Conservation (phyloP, 2,797 vertebrate species). For the Loriculus beryllinus region DNA sequence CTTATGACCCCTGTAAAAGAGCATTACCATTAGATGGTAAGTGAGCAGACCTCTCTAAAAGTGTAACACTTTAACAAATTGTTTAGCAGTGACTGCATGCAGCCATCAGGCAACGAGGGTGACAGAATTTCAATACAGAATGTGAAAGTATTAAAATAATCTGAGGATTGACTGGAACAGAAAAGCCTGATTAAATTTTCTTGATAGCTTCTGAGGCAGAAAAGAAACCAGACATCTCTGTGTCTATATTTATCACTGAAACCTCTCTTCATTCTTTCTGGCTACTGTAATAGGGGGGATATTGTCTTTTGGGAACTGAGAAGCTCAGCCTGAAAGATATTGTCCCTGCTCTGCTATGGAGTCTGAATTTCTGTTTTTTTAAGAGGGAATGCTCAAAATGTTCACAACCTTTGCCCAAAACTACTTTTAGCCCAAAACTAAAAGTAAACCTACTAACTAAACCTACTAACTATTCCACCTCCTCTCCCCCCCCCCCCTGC, state of each 20-base stretch:
- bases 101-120: neutral
- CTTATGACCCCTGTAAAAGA: conserved; percentile 16
- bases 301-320: conserved; percentile 17
- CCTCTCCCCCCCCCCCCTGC: neutral
- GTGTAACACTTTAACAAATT: conserved; percentile 43
- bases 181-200: conserved; percentile 68
- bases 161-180: conserved; percentile 49
- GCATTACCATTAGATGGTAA: conserved; percentile 14
- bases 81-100: conserved; percentile 44
- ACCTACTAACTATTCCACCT: neutral
- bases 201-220: conserved; percentile 51
- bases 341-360: conserved; percentile 20
- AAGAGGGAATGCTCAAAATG: neutral
- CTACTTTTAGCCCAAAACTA: too few relatives aligned
- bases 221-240: conserved; percentile 36
- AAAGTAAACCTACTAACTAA: too few relatives aligned
- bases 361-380: conserved; percentile 38
- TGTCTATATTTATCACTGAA: conserved; percentile 50
- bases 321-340: conserved; percentile 18
- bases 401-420: conserved; percentile 4
- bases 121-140: conserved; percentile 58
- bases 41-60: conserved; percentile 35
- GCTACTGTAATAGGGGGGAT: conserved; percentile 16
- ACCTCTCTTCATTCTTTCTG: conserved; percentile 45
- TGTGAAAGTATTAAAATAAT: conserved; percentile 58